phyloP scores from a whole-genome alignment of 2,113 vertebrate species.

The Mirza zaza region DNA sequence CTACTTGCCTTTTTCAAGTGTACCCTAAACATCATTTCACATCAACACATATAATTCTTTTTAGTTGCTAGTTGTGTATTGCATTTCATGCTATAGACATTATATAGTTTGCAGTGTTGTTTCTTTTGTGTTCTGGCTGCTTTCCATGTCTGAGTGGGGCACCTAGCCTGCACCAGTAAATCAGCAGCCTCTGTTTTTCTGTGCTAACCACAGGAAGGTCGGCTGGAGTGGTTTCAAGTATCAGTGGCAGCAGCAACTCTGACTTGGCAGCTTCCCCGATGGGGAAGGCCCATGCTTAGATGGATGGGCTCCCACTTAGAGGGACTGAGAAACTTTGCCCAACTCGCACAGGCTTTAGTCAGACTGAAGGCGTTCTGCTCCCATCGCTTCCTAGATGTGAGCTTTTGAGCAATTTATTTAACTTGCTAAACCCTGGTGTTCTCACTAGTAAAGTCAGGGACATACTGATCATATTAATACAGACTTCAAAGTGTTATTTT shows the following conservation, averaged over 20 bases:
- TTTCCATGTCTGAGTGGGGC: too few species aligned
- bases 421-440: not conserved
- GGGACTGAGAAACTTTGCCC: not conserved
- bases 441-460: not conserved
- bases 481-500: not conserved
- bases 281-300: not conserved
- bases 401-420: not conserved
- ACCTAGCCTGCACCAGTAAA: not conserved
- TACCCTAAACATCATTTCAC: not conserved
- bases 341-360: not conserved
- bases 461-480: not conserved
- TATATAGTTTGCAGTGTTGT: too few species aligned
- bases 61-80: too few species aligned
- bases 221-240: not conserved
- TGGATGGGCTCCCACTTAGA: not conserved
- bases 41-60: not conserved
- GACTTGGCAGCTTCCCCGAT: not conserved
- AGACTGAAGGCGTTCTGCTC: not conserved
- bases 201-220: not conserved
- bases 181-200: not conserved
- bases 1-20: not conserved
- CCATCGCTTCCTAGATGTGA: not conserved
- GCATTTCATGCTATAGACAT: fast-evolving
- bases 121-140: not conserved
- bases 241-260: not conserved